Percentiles rank a stretch among this genome's conserved stretches.
phyloP scores from a whole-genome alignment of 2,888 invertebrate species.

The Limenitis camilla region DNA sequence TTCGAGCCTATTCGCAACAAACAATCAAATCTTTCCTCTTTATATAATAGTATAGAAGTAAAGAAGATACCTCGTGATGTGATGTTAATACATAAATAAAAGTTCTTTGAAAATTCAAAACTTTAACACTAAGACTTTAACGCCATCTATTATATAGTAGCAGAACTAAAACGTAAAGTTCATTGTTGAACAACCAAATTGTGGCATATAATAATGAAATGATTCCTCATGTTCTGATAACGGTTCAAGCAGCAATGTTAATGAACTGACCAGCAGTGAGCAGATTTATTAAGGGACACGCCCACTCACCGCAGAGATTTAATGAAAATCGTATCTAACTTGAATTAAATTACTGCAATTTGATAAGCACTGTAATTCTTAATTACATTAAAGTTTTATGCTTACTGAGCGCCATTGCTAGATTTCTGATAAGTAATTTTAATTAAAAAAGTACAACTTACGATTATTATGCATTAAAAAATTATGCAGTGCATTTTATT shows the following conservation, averaged over 20 bases:
- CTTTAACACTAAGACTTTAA: neutral
- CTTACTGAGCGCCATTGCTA: too few relatives aligned
- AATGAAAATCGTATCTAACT: neutral
- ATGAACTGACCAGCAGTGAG: constrained; percentile 19
- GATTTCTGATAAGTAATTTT: too few relatives aligned
- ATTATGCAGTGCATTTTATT: too few relatives aligned
- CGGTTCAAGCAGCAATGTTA: constrained; percentile 18
- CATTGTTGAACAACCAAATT: neutral
- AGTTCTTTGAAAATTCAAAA: too few relatives aligned
- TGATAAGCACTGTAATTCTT: too few relatives aligned
- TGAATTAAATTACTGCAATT: neutral
- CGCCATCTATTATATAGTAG: constrained; percentile 5
- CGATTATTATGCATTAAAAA: too few relatives aligned
- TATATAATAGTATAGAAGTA: too few relatives aligned
- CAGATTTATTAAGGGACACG: constrained; percentile 14
- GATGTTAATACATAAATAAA: too few relatives aligned
- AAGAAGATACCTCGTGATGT: too few relatives aligned
- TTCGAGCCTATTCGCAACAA: too few relatives aligned
- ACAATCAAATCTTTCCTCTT: too few relatives aligned
- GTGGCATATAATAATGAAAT: neutral
- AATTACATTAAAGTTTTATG: neutral
- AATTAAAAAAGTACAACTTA: too few relatives aligned
- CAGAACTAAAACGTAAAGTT: neutral
- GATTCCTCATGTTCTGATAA: constrained; percentile 8
- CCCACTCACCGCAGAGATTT: constrained; percentile 5